Base-by-base conservation (phyloP, 1,140 invertebrate species). In the Elymnias hypermnestra region DNA sequence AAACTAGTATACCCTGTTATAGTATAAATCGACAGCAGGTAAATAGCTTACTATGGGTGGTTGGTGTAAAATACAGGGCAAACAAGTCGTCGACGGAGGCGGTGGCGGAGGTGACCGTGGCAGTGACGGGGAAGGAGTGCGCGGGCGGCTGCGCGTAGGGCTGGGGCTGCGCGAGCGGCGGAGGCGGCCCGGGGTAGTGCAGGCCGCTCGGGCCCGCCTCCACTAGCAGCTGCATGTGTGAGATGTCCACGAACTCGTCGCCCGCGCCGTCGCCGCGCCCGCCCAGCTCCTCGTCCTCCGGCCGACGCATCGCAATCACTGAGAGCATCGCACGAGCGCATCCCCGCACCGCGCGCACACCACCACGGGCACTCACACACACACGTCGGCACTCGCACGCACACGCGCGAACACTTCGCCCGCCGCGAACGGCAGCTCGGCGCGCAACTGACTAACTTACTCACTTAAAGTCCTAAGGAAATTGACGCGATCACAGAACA, bases 161-260 rank as follows among this genome's bases (percentile, higher is more conserved):
- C 74, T 83, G 74, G 63, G 75, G 64, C 70, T 81, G 72, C 66
- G 83, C 74, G 49, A 75, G 72, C 77, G 85, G 73, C 63, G 78
- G 76, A 57, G 66, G 63, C 41, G 82, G 76, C 19, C 77, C 69
- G 29, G 73, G 71, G 61, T 72, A 79, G 57, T 79, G 72, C 68
- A 83, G 75, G 40, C 77, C 76, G 70, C 76, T 77, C 39, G 76
- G 72, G 41, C 86, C 86, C 59, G 85, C 78, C 66, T 89, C 77
- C 56, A 89, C 77, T 64, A 90, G 70, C 62, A 89, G 81, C 65
- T 89, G 89, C 81, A 89, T 88, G 64, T 89, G 89, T 23, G 88
- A 86, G 57, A 89, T 89, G 78, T 89, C 89, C 71, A 89, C 88
- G 71, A 89, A 89, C 75, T 89, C 89, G 75, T 89, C 26, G 26